These are phyloP conservation scores for Leptinotarsa defecta DNA, from an alignment of 1,140 invertebrate genomes.

Conservation along the genomic window DNA sequence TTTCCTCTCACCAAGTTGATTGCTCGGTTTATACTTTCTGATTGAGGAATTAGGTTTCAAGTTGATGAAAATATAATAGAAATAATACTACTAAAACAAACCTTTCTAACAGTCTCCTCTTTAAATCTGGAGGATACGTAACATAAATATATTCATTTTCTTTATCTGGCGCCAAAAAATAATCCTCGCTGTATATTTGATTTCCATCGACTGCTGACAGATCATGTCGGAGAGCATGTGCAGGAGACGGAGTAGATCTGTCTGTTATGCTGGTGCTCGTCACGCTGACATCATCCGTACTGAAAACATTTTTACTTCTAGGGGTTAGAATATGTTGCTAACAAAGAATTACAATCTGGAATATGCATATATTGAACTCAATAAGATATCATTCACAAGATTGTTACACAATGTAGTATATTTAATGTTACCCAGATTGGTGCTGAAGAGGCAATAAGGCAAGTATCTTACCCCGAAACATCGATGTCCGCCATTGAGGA, in stretches of 20 bases:
- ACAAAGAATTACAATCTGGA: constrained; percentile 15
- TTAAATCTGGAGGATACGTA: constrained; percentile 81
- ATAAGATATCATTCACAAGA: no score
- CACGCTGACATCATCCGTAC: constrained; percentile 67
- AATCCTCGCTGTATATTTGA: constrained; percentile 57
- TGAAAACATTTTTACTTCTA: constrained; percentile 48
- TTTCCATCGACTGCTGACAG: constrained; percentile 53
- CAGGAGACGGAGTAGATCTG: constrained; percentile 65
- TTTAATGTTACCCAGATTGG: no score
- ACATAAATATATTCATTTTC: constrained; percentile 83
- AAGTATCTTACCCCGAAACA: no score
- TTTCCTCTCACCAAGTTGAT: no score
- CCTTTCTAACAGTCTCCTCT: constrained; percentile 79
- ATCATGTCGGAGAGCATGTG: constrained; percentile 58
- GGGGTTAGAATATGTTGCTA: constrained; percentile 23
- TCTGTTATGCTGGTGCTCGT: constrained; percentile 66
- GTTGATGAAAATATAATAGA: no score
- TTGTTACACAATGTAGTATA: no score
- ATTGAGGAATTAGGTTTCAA: no score
- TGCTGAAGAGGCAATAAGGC: no score
- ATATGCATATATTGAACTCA: background rate
- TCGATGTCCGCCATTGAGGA: no score
- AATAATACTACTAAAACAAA: constrained; percentile 54
- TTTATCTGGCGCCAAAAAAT: constrained; percentile 62
- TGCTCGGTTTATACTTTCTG: no score